Conservation (phyloP, 1,140 invertebrate species). For the Fopius arisanus region DNA sequence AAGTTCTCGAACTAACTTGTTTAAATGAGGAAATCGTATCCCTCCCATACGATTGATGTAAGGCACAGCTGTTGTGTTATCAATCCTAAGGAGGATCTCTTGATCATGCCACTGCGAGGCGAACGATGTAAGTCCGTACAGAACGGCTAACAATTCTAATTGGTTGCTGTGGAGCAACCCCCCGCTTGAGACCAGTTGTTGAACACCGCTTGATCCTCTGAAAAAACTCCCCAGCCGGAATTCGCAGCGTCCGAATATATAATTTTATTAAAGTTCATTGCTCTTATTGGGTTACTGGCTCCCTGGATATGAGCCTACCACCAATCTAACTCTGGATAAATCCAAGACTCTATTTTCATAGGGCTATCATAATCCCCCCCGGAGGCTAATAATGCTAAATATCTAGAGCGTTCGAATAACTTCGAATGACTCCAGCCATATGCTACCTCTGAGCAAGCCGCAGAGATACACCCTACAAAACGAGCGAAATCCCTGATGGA, state of each 20-base stretch:
- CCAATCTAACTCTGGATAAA: constrained; percentile 22
- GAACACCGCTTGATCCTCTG: constrained; percentile 3
- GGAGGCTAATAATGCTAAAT: constrained; percentile 23
- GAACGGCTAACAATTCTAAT: constrained; percentile 21
- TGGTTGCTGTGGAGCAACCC: constrained; percentile 28
- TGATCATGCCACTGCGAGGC: constrained; percentile 7
- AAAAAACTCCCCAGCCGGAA: constrained; percentile 42
- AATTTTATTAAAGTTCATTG: constrained; percentile 21
- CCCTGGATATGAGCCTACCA: constrained; percentile 19
- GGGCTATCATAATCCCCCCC: constrained; percentile 25
- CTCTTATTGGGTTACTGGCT: neutral
- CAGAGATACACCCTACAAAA: constrained; percentile 34
- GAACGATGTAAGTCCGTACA: constrained; percentile 30
- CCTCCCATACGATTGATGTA: constrained; percentile 35
- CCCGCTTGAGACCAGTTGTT: constrained; percentile 26
- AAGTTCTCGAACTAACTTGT: constrained; percentile 3
- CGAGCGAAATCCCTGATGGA: constrained; percentile 41
- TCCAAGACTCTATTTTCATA: neutral
- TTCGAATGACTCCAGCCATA: constrained; percentile 41
- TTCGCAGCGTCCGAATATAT: constrained; percentile 44
- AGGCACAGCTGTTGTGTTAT: constrained; percentile 33
- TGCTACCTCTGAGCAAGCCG: constrained; percentile 35
- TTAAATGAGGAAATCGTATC: constrained; percentile 18
- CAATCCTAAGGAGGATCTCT: constrained; percentile 31
- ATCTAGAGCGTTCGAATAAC: constrained; percentile 33